These are phyloP conservation scores for Stenotaenia linearis DNA, from an alignment of 2,888 invertebrate species.

Conservation along the genomic window DNA sequence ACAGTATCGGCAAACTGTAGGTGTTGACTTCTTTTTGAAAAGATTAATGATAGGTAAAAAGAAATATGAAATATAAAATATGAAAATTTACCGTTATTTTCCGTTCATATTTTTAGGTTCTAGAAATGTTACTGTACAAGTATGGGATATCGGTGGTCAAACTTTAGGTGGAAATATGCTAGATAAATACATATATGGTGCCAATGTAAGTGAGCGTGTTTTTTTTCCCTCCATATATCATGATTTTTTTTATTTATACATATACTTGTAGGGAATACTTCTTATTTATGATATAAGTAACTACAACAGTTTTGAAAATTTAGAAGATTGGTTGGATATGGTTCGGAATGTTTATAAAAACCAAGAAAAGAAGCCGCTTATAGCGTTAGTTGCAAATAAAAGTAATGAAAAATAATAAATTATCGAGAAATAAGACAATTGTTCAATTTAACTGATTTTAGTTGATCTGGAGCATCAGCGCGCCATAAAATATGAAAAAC, in stretches of 20 bases:
- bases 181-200: constrained; percentile 55
- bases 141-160: constrained; percentile 80
- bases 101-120: too few relatives aligned
- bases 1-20: constrained; percentile 58
- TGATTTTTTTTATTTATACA: background rate
- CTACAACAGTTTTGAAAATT: constrained; percentile 68
- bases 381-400: constrained; percentile 53
- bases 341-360: constrained; percentile 35
- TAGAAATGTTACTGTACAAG: constrained; percentile 61
- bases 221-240: background rate
- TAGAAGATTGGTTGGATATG: constrained; percentile 63
- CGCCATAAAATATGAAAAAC: constrained; percentile 50
- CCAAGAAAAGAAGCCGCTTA: constrained; percentile 44
- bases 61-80: background rate
- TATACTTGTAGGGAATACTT: constrained; percentile 2
- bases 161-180: constrained; percentile 71
- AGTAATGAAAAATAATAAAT: constrained; percentile 43
- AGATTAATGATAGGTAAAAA: constrained; percentile 54
- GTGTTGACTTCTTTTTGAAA: constrained; percentile 67
- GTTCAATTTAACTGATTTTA: too few relatives aligned
- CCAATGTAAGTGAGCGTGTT: constrained; percentile 45
- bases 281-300: constrained; percentile 80
- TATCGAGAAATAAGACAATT: too few relatives aligned
- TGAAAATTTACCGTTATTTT: too few relatives aligned
- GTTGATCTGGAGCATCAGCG: constrained; percentile 53